Evolutionary conservation across 2,113 vertebrate species (phyloP).

Genomic region (Cyprinus carpio): DNA sequence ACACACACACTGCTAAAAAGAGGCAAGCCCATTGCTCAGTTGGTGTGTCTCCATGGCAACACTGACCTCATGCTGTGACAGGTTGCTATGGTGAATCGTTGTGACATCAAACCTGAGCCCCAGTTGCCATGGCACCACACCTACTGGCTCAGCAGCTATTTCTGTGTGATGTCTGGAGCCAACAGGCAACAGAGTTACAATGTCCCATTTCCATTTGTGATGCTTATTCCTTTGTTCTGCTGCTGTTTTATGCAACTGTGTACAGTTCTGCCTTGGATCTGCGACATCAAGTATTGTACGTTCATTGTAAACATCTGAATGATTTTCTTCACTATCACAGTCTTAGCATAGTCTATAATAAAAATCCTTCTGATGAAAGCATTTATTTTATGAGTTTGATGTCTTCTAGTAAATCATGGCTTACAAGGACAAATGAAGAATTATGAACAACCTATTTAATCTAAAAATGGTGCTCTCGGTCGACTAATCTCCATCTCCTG

Average conservation of each 20-base stretch:
- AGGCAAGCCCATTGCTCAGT: slow-evolving; percentile 57
- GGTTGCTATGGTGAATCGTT: slow-evolving; percentile 61
- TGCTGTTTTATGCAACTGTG: neutral
- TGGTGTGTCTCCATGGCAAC: slow-evolving; percentile 64
- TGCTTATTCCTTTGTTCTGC: neutral
- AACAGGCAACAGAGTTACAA: slow-evolving; percentile 52
- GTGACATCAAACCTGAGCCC: slow-evolving; percentile 62
- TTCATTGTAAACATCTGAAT: neutral
- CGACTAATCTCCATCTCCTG: slow-evolving; percentile 2
- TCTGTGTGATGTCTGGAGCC: slow-evolving; percentile 50
- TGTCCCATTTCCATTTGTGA: slow-evolving; percentile 28
- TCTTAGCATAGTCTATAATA: neutral
- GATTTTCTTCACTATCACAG: neutral
- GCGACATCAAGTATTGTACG: neutral
- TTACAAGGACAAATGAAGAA: slow-evolving; percentile 53
- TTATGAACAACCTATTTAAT: slow-evolving; percentile 20
- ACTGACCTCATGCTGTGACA: slow-evolving; percentile 65
- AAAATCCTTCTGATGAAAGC: neutral
- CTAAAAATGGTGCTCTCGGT: slow-evolving; percentile 48
- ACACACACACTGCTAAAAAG: slow-evolving; percentile 9
- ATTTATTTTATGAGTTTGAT: neutral
- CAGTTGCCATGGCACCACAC: slow-evolving; percentile 63
- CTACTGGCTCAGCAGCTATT: slow-evolving; percentile 62
- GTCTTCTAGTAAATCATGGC: neutral
- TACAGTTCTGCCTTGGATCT: neutral